Base-by-base conservation (phyloP, 2,888 invertebrate genomes). In the Diabrotica balteata region DNA sequence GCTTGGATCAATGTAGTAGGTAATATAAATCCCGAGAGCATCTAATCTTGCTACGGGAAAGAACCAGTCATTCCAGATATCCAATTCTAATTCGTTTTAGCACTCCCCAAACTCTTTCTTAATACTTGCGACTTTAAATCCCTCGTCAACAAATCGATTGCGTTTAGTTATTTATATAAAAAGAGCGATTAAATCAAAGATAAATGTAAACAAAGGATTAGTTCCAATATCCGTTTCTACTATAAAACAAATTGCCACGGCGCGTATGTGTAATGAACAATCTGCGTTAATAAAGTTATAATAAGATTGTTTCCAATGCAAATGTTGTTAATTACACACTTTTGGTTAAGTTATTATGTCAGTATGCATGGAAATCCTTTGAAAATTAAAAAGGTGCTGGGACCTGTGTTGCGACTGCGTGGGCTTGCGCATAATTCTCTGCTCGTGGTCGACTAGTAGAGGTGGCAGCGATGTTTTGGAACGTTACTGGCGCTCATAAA, bases 361-460 rank as follows among this genome's bases (percentile, higher is more conserved):
- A 44, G 59, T 53, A 51, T 58, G 63, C 45, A 55, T 54, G 57
- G 51, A 66, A 47, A 58, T 50, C 55, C 59, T 70, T 71, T 67
- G 57, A 72, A 72, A 72, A 73, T 72, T 72, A 68, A 71, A 73
- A 73, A 70, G 68, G 64, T 68, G 57, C 69, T 68, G n/a, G 67
- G 64, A 53, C 46, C 46, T 60, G 63, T 55, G 59, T 0, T 67
- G 73, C 71, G 73, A 59, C 64, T 71, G 72, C 72, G 70, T 70
- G 67, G 63, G 66, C 71, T 66, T 73, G 74, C 74, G 72, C 68
- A 69, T 7, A 43, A 11, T 43, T 44, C 46, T 57, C 58, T 68
- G 54, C 42, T 54, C 49, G 32, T 53, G 54, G n/a, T 11, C 42
- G 17, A 10, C 11, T n/a, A 2, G 7, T 49, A 62, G 54, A 62